Evolutionary conservation across 2,888 invertebrate species (phyloP).

Genomic region (Sminthurinus aureus): DNA sequence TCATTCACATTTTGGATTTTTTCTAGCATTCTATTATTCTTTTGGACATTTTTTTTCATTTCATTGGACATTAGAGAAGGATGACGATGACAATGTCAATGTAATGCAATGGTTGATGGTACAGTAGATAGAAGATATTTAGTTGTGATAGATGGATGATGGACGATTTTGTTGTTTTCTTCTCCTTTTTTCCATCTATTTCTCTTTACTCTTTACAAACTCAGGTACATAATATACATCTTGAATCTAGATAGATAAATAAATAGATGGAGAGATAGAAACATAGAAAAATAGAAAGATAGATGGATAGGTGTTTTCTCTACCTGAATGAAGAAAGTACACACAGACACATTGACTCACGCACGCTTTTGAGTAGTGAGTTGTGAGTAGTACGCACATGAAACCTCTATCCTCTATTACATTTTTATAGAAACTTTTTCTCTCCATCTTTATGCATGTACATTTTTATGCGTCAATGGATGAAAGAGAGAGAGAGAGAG

Average conservation of each 20-base stretch:
- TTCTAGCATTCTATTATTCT: no score
- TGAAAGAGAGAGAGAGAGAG: not conserved
- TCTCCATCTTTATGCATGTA: not conserved
- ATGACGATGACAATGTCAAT: not conserved
- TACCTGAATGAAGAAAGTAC: no score
- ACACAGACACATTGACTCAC: no score
- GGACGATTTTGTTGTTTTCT: not conserved
- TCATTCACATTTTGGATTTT: no score
- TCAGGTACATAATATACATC: not conserved
- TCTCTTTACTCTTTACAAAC: not conserved
- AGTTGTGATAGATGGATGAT: not conserved
- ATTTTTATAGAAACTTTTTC: not conserved
- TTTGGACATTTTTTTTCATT: no score
- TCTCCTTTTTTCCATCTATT: no score
- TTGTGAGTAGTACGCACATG: no score
- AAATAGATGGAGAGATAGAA: no score
- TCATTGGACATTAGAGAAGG: no score
- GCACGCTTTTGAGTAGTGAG: no score
- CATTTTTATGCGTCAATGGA: not conserved
- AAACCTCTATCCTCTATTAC: not conserved
- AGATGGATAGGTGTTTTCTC: no score
- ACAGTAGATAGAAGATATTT: not conserved
- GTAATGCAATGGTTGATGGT: not conserved
- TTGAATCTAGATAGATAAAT: not conserved
- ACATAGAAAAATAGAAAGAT: not conserved